Evolutionary conservation across 2,888 invertebrate genomes (phyloP).

Genomic region (Spodoptera littoralis): DNA sequence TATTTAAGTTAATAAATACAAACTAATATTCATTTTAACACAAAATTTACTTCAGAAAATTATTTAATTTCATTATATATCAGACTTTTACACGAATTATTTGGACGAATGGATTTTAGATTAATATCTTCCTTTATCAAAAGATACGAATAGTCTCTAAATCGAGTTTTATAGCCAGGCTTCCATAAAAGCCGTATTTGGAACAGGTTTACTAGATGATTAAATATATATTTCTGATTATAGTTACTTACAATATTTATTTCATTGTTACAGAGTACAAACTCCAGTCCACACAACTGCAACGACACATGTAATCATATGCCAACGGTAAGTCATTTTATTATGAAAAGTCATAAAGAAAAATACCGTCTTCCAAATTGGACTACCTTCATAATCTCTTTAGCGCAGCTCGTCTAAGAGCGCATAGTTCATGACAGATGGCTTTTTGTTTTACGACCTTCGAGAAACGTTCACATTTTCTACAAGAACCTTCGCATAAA

Average conservation of each 20-base stretch:
- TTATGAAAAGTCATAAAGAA: neutral
- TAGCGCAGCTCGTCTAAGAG: conserved; percentile 52
- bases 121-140: too few relatives aligned
- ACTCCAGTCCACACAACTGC: conserved; percentile 33
- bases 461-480: conserved; percentile 69
- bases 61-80: neutral
- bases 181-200: conserved; percentile 4
- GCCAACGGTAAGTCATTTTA: conserved; percentile 57
- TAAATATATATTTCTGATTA: neutral
- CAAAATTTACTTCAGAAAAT: neutral
- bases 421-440: conserved; percentile 73
- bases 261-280: conserved; percentile 60
- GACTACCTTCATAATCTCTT: conserved; percentile 24
- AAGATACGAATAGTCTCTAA: too few relatives aligned
- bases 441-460: conserved; percentile 79
- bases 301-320: conserved; percentile 46
- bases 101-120: neutral
- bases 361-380: conserved; percentile 1
- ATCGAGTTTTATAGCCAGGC: too few relatives aligned
- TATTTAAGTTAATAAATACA: neutral
- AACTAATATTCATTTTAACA: neutral
- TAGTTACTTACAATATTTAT: conserved; percentile 22
- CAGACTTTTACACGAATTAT: neutral
- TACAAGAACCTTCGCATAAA: conserved; percentile 77
- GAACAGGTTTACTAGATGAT: neutral